Evolutionary conservation across 2,888 invertebrate genomes (phyloP).

Genomic region (Galerucella nymphaeae): DNA sequence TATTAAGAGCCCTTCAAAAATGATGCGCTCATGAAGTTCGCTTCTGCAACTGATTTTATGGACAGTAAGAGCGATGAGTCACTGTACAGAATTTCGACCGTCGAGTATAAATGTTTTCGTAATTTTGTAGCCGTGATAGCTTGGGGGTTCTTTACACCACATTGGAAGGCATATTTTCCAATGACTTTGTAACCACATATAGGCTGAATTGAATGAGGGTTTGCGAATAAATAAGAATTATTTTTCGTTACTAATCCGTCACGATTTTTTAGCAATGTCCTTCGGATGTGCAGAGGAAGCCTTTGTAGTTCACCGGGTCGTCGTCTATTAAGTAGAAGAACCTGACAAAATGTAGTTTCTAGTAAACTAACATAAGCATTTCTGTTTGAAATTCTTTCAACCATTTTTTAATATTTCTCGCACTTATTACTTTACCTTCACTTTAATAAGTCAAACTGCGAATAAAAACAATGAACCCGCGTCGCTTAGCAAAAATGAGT

Average conservation of each 20-base stretch:
- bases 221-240: slow-evolving; percentile 40
- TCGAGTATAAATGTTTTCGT: slow-evolving; percentile 48
- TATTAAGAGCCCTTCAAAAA: too few relatives aligned
- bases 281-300: slow-evolving; percentile 17
- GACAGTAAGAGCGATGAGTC: too few relatives aligned
- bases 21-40: too few relatives aligned
- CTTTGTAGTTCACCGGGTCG: slow-evolving; percentile 50
- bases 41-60: too few relatives aligned
- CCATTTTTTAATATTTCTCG: too few relatives aligned
- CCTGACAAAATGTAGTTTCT: slow-evolving; percentile 47
- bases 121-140: too few relatives aligned
- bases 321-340: slow-evolving; percentile 49
- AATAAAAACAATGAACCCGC: too few relatives aligned
- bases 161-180: slow-evolving; percentile 41
- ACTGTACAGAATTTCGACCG: too few relatives aligned
- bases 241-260: slow-evolving; percentile 21
- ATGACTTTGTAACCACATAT: slow-evolving; percentile 49
- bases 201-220: slow-evolving; percentile 29
- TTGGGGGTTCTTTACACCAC: slow-evolving; percentile 44
- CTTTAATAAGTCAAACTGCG: too few relatives aligned
- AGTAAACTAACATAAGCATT: slow-evolving; percentile 39
- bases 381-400: too few relatives aligned
- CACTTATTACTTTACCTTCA: too few relatives aligned
- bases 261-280: slow-evolving; percentile 31
- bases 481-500: too few relatives aligned